Conservation (phyloP, 1,140 invertebrate genomes). For the Hestina assimilis region DNA sequence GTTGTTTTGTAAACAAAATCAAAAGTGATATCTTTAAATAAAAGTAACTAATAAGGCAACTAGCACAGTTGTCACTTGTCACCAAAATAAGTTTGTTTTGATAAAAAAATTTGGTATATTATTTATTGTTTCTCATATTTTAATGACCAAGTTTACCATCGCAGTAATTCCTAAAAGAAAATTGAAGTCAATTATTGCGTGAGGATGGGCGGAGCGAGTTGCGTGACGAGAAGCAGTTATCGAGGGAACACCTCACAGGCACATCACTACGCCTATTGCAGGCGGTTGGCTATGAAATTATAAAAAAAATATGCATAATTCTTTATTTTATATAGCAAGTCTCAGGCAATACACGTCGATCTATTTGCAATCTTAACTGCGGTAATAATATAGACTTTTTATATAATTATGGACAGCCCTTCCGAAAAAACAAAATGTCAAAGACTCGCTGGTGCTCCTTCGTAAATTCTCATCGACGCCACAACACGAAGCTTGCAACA, state of each 20-base stretch:
- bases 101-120: too few relatives aligned
- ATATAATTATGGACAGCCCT: too few relatives aligned
- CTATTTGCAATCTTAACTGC: background rate
- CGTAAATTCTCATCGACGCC: too few relatives aligned
- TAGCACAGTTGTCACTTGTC: too few relatives aligned
- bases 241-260: constrained; percentile 65
- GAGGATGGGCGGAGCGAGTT: constrained; percentile 65
- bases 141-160: background rate
- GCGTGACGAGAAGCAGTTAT: constrained; percentile 67
- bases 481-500: too few relatives aligned
- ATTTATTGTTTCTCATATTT: background rate
- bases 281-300: constrained; percentile 12
- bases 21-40: too few relatives aligned
- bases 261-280: constrained; percentile 74
- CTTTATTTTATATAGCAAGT: constrained; percentile 5
- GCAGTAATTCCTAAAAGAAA: constrained; percentile 27
- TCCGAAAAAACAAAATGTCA: too few relatives aligned
- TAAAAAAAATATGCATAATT: constrained; percentile 3
- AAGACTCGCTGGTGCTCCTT: too few relatives aligned
- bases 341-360: background rate
- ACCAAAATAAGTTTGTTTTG: too few relatives aligned
- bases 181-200: constrained; percentile 47
- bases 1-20: background rate
- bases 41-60: too few relatives aligned
- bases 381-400: too few relatives aligned